These are phyloP conservation scores for Medauroidea extradentata DNA, from an alignment of 1,140 invertebrate species.

Conservation along the genomic window DNA sequence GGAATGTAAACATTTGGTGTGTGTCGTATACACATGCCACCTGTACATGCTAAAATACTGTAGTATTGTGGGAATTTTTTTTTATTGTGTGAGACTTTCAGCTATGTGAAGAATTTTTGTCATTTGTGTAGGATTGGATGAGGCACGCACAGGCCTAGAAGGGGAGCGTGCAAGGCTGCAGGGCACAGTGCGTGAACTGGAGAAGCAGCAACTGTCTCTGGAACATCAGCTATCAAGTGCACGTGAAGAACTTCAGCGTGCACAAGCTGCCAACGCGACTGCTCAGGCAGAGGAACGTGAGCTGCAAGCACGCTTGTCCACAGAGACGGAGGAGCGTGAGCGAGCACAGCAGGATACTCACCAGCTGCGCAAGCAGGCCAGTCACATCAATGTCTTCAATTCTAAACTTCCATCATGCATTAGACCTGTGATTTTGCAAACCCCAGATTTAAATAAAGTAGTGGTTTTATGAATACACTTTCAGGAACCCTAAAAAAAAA, in stretches of 20 bases:
- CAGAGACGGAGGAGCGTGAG: constrained; percentile 71
- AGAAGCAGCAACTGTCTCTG: constrained; percentile 62
- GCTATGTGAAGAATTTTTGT: too few relatives aligned
- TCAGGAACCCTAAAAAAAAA: too few relatives aligned
- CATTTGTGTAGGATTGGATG: constrained; percentile 64
- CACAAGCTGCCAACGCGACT: constrained; percentile 60
- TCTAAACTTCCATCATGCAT: too few relatives aligned
- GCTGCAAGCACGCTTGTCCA: constrained; percentile 67
- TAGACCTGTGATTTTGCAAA: too few relatives aligned
- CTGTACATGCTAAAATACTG: too few relatives aligned
- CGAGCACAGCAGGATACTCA: constrained; percentile 64
- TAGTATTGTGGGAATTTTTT: too few relatives aligned
- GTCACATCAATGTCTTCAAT: background rate
- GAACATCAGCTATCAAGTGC: constrained; percentile 59
- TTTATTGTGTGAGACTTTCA: too few relatives aligned
- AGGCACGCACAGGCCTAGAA: constrained; percentile 65
- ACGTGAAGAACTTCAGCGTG: constrained; percentile 65
- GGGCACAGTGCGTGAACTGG: constrained; percentile 68
- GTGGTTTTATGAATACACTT: too few relatives aligned
- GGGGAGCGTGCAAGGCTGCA: constrained; percentile 63
- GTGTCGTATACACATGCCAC: too few relatives aligned
- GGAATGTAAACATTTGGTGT: too few relatives aligned
- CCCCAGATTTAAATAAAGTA: too few relatives aligned
- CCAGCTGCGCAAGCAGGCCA: constrained; percentile 66
- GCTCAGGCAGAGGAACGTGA: constrained; percentile 74